phyloP scores from a whole-genome alignment of 2,888 invertebrate genomes.

The Agrotis clavis region DNA sequence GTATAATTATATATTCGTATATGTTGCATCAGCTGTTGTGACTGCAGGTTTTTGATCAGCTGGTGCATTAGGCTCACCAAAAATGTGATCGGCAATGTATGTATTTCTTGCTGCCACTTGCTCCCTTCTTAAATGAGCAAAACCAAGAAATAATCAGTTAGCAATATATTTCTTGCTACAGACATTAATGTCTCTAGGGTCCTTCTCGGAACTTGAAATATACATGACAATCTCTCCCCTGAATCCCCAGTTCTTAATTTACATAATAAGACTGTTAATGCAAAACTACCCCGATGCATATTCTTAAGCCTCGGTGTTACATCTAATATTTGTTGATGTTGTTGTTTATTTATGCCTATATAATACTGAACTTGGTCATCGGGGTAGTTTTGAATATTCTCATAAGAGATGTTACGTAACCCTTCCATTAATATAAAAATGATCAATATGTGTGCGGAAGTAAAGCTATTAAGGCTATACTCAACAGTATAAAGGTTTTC shows the following conservation, averaged over 20 bases:
- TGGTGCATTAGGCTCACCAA: slow-evolving; percentile 19
- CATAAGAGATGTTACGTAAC: slow-evolving; percentile 1
- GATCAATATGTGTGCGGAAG: slow-evolving; percentile 2
- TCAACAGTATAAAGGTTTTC: slow-evolving; percentile 11
- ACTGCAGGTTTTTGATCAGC: slow-evolving; percentile 15
- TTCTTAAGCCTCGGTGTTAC: too few species aligned
- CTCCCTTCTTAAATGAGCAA: slow-evolving; percentile 15
- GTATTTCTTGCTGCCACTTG: neutral
- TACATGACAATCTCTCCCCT: too few species aligned
- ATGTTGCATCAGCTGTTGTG: slow-evolving; percentile 28
- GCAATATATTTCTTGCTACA: too few species aligned
- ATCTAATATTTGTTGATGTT: too few species aligned
- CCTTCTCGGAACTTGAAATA: too few species aligned
- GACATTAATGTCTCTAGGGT: too few species aligned
- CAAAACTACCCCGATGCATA: too few species aligned
- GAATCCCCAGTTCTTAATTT: too few species aligned
- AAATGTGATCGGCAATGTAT: neutral
- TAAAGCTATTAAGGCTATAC: slow-evolving; percentile 17
- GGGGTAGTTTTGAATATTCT: slow-evolving; percentile 22
- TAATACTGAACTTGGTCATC: too few species aligned
- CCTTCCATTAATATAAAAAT: slow-evolving; percentile 34
- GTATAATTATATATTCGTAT: neutral
- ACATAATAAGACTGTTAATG: too few species aligned
- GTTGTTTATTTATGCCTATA: too few species aligned
- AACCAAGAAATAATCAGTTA: slow-evolving; percentile 10